Evolutionary conservation across 1,140 invertebrate species (phyloP).

Genomic region (Varroa destructor): DNA sequence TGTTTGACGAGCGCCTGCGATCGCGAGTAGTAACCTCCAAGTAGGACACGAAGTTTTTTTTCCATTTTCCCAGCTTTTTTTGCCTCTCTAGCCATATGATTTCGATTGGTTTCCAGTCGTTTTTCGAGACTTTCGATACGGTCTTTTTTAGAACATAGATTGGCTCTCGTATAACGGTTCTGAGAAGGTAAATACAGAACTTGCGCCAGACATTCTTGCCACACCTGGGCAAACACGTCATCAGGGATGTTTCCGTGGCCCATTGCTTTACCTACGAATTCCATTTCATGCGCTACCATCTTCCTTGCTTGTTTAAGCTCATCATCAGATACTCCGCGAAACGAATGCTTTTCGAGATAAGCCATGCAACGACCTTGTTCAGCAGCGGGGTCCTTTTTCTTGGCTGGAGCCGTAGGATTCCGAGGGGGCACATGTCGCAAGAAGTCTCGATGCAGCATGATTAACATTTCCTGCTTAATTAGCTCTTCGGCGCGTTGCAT

Average conservation of each 20-base stretch:
- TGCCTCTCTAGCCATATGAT: slow-evolving; percentile 85
- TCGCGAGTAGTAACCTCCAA: slow-evolving; percentile 73
- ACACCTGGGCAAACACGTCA: slow-evolving; percentile 84
- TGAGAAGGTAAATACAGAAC: slow-evolving; percentile 74
- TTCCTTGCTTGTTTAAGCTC: slow-evolving; percentile 55
- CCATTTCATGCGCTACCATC: slow-evolving; percentile 66
- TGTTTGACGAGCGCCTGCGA: slow-evolving; percentile 80
- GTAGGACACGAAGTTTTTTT: slow-evolving; percentile 86
- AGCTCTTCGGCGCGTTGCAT: slow-evolving; percentile 87
- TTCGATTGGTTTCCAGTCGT: slow-evolving; percentile 70
- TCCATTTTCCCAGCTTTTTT: slow-evolving; percentile 93
- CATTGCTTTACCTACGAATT: slow-evolving; percentile 80
- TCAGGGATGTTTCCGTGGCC: slow-evolving; percentile 78
- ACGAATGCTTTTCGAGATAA: slow-evolving; percentile 73
- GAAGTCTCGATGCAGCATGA: slow-evolving; percentile 82
- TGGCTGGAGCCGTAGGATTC: slow-evolving; percentile 36
- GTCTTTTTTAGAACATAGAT: slow-evolving; percentile 87
- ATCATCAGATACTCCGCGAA: slow-evolving; percentile 55
- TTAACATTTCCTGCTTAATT: slow-evolving; percentile 92
- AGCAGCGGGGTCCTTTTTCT: slow-evolving; percentile 25
- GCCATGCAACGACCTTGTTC: slow-evolving; percentile 46
- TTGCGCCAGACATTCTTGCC: slow-evolving; percentile 82
- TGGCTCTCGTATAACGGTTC: slow-evolving; percentile 80
- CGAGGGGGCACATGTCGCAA: slow-evolving; percentile 42
- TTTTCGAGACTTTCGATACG: slow-evolving; percentile 83